A percentile compares a stretch with the other conserved stretches of the same genome.
Evolutionary conservation across 2,113 vertebrate genomes (phyloP).

Genomic region (Nothobranchius kuhntae): DNA sequence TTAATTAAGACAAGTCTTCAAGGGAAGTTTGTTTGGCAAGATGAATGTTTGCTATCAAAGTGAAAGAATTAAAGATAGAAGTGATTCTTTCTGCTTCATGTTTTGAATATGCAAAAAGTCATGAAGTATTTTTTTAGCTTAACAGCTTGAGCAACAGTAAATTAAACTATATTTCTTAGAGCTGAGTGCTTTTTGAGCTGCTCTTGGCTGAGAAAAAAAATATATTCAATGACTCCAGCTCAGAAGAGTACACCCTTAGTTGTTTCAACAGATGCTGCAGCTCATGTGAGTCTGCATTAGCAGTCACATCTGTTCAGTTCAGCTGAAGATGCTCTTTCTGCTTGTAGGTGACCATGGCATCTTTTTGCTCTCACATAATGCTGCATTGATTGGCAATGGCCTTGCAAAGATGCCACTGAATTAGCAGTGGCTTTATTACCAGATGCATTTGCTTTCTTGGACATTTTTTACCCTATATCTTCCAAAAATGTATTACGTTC

Average conservation of each 20-base stretch:
- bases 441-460: neutral
- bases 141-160: neutral
- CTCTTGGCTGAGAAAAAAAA: no score
- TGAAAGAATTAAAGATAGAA: neutral
- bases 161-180: neutral
- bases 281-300: neutral
- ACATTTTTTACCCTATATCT: neutral
- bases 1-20: neutral
- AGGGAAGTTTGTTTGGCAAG: neutral
- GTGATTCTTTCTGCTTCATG: no score
- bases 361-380: neutral
- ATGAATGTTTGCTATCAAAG: neutral
- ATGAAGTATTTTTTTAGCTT: neutral
- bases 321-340: neutral
- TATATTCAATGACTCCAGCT: neutral
- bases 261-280: neutral
- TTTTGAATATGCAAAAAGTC: neutral
- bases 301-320: neutral
- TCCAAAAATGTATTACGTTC: neutral
- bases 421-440: neutral
- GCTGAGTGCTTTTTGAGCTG: no score
- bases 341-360: neutral
- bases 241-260: neutral
- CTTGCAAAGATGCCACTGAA: constrained; percentile 8
- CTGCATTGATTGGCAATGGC: neutral